Conservation (phyloP, 2,113 vertebrate genomes). For the Etia nguti region DNA sequence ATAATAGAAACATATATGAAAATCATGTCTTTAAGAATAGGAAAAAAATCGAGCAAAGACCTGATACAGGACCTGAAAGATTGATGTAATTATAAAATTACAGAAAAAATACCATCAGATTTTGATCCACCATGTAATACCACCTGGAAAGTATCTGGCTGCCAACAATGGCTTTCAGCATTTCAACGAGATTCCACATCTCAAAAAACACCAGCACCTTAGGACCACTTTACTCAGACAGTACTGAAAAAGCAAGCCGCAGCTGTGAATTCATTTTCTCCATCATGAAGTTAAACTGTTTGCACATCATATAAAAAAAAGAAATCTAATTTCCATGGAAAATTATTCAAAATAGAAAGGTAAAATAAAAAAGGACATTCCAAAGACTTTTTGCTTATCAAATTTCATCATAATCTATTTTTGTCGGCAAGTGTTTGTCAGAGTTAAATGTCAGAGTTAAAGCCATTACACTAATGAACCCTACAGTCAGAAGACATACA, state of each 20-base stretch:
- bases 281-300: background rate
- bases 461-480: constrained; percentile 21
- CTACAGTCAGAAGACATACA: background rate
- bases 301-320: background rate
- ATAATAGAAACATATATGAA: no score
- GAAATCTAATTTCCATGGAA: background rate
- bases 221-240: background rate
- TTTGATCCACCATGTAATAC: background rate
- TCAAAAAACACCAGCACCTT: background rate
- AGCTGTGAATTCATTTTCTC: background rate
- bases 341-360: background rate
- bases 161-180: background rate
- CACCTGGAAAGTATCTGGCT: background rate
- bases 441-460: constrained; percentile 21
- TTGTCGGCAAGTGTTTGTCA: background rate
- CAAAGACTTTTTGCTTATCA: background rate
- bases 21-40: no score
- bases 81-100: background rate
- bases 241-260: background rate
- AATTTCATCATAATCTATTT: background rate
- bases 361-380: background rate
- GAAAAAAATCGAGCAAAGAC: no score
- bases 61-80: background rate
- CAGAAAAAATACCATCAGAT: no score
- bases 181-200: background rate